These are phyloP conservation scores for Malurus elegans DNA, from an alignment of 2,113 vertebrate species.

Conservation along the genomic window DNA sequence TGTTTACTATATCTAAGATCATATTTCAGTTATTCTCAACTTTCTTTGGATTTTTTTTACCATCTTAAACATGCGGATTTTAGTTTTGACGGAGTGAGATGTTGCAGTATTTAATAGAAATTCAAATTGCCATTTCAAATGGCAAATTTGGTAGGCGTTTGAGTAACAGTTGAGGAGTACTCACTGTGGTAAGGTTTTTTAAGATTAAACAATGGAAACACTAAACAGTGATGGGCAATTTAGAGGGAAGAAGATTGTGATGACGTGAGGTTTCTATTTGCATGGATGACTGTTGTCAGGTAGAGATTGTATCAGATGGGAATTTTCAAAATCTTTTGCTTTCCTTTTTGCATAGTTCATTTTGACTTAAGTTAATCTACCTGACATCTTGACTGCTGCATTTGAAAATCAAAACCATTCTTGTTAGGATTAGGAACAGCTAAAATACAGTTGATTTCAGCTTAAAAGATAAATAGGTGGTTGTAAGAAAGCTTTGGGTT, in stretches of 20 bases:
- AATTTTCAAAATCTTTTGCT: background rate
- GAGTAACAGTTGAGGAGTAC: background rate
- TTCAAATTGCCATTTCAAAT: background rate
- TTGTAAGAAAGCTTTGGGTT: background rate
- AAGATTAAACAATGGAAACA: background rate
- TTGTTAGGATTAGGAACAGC: background rate
- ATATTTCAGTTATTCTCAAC: background rate
- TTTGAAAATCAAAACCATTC: background rate
- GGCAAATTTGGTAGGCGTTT: background rate
- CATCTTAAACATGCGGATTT: background rate
- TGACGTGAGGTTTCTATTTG: background rate
- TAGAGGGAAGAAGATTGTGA: background rate
- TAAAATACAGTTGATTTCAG: background rate
- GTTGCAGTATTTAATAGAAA: background rate
- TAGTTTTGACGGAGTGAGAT: background rate
- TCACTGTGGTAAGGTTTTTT: background rate
- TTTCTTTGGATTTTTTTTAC: background rate
- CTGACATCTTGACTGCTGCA: background rate
- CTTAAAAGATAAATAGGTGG: background rate
- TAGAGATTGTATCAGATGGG: background rate
- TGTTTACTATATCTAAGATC: rapidly evolving
- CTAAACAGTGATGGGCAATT: background rate
- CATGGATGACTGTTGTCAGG: background rate
- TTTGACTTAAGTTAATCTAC: background rate
- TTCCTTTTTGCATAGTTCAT: background rate